Evolutionary conservation across 2,113 vertebrate species (phyloP).

Genomic region (Emberiza fucata): DNA sequence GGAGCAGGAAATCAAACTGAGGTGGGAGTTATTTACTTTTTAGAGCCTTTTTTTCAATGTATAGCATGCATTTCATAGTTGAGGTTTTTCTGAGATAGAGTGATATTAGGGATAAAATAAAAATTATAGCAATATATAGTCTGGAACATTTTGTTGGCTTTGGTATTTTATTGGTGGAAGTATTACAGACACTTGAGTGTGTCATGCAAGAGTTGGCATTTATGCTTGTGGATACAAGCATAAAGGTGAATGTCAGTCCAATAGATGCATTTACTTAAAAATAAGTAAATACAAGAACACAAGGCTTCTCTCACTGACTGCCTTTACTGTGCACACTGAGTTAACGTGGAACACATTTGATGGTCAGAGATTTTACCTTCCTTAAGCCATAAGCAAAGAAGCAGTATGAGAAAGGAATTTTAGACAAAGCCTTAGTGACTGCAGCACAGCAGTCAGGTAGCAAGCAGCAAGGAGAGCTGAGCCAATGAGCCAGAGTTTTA

Average conservation of each 20-base stretch:
- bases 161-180: background rate
- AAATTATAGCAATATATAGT: background rate
- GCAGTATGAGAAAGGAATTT: background rate
- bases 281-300: background rate
- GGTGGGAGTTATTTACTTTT: background rate
- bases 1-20: background rate
- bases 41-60: background rate
- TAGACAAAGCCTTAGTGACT: background rate
- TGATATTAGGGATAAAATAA: background rate
- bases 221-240: background rate
- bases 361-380: background rate
- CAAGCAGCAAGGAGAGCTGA: background rate
- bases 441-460: background rate
- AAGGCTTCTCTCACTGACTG: background rate
- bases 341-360: background rate
- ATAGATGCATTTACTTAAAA: background rate
- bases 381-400: slow-evolving; percentile 20
- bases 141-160: background rate
- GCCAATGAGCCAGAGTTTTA: background rate
- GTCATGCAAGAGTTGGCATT: background rate
- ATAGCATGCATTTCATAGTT: background rate
- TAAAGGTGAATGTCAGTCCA: background rate
- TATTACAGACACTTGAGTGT: background rate
- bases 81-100: background rate
- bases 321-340: background rate